phyloP scores from a whole-genome alignment of 2,888 invertebrate species.

The Dermolepida albohirtum region DNA sequence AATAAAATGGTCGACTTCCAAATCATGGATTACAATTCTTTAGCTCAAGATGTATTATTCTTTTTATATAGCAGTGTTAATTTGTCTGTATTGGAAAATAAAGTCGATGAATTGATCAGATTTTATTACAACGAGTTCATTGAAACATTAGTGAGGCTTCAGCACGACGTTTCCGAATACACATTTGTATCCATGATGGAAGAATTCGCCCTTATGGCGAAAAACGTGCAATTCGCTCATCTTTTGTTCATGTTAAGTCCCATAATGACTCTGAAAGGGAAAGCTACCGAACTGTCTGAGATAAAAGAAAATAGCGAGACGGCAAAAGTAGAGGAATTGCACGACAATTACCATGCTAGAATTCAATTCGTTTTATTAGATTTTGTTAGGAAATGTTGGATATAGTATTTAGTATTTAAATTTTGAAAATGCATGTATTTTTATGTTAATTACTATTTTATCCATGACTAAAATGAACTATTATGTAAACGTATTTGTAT shows the following conservation, averaged over 20 bases:
- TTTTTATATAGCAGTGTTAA: conserved; percentile 67
- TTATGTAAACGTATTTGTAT: no score
- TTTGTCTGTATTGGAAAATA: conserved; percentile 58
- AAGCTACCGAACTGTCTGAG: conserved; percentile 60
- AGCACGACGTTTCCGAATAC: conserved; percentile 56
- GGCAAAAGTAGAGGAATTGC: conserved; percentile 1
- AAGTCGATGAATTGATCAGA: conserved; percentile 65
- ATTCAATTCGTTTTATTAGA: conserved; percentile 38
- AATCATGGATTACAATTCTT: conserved; percentile 66
- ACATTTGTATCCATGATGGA: conserved; percentile 59
- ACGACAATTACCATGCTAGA: conserved; percentile 32
- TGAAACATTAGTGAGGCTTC: conserved; percentile 56
- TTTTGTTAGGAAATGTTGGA: conserved; percentile 35
- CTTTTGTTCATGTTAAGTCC: conserved; percentile 64
- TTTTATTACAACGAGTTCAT: conserved; percentile 62
- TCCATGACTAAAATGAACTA: no score
- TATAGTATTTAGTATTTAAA: background rate
- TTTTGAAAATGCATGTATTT: no score
- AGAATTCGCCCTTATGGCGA: conserved; percentile 60
- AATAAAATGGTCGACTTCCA: conserved; percentile 71
- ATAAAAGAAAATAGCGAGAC: conserved; percentile 17
- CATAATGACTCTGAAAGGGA: conserved; percentile 58
- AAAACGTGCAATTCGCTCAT: conserved; percentile 61
- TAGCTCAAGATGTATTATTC: conserved; percentile 68
- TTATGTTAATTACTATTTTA: no score